phyloP scores from a whole-genome alignment of 2,113 vertebrate species.

The Ammodytes marinus region DNA sequence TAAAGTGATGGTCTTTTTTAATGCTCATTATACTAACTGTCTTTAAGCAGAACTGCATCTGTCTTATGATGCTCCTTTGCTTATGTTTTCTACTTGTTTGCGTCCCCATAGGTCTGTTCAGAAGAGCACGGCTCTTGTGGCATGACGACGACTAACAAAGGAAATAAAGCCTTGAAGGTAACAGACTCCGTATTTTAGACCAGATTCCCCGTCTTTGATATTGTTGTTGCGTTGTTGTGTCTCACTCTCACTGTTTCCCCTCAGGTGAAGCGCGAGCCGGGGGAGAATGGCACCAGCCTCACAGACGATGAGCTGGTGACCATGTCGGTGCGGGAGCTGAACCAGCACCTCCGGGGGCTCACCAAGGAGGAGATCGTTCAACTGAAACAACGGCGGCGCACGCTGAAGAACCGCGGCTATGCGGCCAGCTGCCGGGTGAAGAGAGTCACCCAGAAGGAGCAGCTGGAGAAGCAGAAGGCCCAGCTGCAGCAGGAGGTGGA shows the following conservation, averaged over 20 bases:
- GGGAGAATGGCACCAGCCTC: constrained; percentile 98
- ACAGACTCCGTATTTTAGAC: background rate
- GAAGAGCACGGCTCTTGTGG: constrained; percentile 83
- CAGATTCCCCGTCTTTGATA: background rate
- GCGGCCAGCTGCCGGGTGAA: constrained; percentile 98
- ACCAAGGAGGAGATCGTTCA: constrained; percentile 97
- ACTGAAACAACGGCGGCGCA: constrained; percentile 96
- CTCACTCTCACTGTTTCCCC: background rate
- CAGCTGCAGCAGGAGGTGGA: constrained; percentile 98
- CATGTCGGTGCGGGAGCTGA: constrained; percentile 98
- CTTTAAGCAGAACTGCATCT: background rate
- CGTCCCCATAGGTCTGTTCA: constrained; percentile 80
- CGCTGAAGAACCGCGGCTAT: constrained; percentile 97
- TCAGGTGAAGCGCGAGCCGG: constrained; percentile 99
- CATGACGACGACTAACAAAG: constrained; percentile 90
- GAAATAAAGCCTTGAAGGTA: constrained; percentile 90
- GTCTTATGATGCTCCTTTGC: background rate
- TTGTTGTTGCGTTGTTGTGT: background rate
- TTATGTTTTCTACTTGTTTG: constrained; percentile 21
- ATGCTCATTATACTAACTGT: background rate
- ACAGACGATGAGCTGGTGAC: constrained; percentile 98
- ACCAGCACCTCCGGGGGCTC: constrained; percentile 97
- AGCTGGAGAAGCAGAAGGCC: constrained; percentile 98
- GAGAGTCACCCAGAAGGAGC: constrained; percentile 97
- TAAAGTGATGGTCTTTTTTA: background rate